phyloP scores from a whole-genome alignment of 2,888 invertebrate genomes.

The Sisyra terminalis region DNA sequence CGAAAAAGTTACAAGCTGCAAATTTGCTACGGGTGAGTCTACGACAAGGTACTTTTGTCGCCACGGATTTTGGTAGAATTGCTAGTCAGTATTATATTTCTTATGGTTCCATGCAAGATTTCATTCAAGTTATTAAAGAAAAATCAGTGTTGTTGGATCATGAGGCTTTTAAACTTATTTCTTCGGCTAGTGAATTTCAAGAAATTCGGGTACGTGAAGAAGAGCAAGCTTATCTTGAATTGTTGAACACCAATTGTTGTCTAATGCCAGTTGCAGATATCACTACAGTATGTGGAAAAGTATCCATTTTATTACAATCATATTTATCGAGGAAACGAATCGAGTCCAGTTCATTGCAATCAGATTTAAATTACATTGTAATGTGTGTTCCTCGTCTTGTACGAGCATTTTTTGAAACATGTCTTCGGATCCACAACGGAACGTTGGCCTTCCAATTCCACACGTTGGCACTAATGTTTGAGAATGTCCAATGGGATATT shows the following conservation, averaged over 20 bases:
- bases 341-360: constrained; percentile 49
- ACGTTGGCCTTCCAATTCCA: constrained; percentile 74
- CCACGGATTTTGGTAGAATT: constrained; percentile 83
- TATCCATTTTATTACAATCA: constrained; percentile 84
- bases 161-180: constrained; percentile 79
- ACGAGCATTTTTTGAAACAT: constrained; percentile 87
- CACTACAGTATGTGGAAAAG: constrained; percentile 87
- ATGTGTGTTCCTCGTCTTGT: constrained; percentile 84
- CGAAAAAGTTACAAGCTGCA: constrained; percentile 75
- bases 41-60: constrained; percentile 60
- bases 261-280: not conserved
- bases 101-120: constrained; percentile 83
- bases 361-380: not conserved
- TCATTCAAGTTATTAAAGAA: constrained; percentile 55
- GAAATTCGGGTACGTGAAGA: constrained; percentile 94
- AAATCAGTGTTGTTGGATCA: constrained; percentile 69
- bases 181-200: constrained; percentile 85
- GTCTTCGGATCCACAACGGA: constrained; percentile 77
- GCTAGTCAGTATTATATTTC: constrained; percentile 98
- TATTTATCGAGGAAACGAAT: constrained; percentile 70
- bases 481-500: constrained; percentile 79
- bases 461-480: constrained; percentile 81
- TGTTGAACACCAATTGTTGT: constrained; percentile 53
- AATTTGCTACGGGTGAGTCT: constrained; percentile 87
- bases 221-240: constrained; percentile 80